Evolutionary conservation across 2,113 vertebrate species (phyloP), one percentile per base, ranked within the genome.

Genomic region (Hassar affinis): DNA sequence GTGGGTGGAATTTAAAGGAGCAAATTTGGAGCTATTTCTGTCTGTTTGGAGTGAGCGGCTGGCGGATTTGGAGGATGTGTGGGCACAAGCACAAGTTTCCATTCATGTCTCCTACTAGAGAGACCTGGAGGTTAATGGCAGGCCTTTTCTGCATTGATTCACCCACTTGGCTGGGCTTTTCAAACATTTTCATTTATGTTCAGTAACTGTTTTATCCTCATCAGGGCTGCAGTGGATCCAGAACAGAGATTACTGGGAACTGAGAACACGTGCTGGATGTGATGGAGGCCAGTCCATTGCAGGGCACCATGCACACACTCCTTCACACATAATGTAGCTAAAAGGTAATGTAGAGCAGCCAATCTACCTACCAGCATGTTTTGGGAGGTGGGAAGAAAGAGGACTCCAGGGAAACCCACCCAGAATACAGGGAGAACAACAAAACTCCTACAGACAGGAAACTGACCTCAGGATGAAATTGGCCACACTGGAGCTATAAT

Each of bases 1-100:
- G 92, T 92, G 91, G 92, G 92, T 72, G 89, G 90, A 91, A 81
- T 83, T 84, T 87, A 86, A 87, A 80, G 80, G 86, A 88, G 88
- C 81, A 71, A 87, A 90, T 82, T 71, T 64, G 6, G 78, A 87
- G 89, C 86, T 91, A 91, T 93, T 91, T 90, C 84, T 74, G 85
- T 81, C 69, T 81, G 61, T 52, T 74, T 61, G 59, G 59, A 68
- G 72, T 38, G 33, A 86, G 54, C 72, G 54, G 80, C 80, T 84
- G 80, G 76, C 84, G 85, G 64, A 85, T 85, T 87, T 82, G 49
- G 9, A 84, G 81, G 75, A 66, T 86, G 89, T 76, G 89, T 91
- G 86, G 88, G 91, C 52, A 85, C 86, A 64, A n/a, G 82, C 83
- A 85, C 74, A 87, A 84, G 81, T 86, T 83, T 72, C 88, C 93